These are phyloP conservation scores for Engystomops pustulosus DNA, from an alignment of 2,113 vertebrate genomes.

Conservation along the genomic window DNA sequence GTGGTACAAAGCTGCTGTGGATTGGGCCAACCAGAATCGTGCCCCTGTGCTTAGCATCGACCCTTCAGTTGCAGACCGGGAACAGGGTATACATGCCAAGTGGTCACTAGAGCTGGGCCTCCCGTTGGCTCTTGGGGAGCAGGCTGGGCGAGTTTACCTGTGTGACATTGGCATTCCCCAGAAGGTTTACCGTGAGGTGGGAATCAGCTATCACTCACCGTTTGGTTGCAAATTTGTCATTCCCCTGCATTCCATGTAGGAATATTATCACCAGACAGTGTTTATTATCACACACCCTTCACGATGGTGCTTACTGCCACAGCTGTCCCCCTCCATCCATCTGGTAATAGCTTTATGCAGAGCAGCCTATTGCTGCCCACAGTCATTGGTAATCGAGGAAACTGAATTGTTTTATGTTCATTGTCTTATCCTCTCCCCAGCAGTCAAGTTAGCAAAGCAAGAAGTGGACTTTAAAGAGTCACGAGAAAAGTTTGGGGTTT, in stretches of 20 bases:
- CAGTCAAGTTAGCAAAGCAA: background rate
- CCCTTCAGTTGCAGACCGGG: constrained; percentile 85
- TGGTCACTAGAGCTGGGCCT: constrained; percentile 95
- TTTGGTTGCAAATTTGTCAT: constrained; percentile 99
- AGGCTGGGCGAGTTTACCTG: constrained; percentile 89
- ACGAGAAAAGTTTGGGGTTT: background rate
- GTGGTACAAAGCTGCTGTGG: constrained; percentile 92
- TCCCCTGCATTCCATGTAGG: constrained; percentile 89
- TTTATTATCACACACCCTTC: background rate
- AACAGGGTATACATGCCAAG: constrained; percentile 91
- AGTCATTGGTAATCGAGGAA: background rate
- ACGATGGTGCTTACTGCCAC: constrained; percentile 23
- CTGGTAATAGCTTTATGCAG: background rate
- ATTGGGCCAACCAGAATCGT: constrained; percentile 96
- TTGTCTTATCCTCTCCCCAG: background rate
- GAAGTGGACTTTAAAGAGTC: background rate
- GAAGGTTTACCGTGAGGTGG: constrained; percentile 94
- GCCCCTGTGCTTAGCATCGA: constrained; percentile 95
- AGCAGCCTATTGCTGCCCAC: background rate
- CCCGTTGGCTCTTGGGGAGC: constrained; percentile 86
- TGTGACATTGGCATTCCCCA: constrained; percentile 96
- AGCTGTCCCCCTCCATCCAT: background rate
- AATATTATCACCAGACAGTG: background rate
- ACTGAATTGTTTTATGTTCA: background rate
- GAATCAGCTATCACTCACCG: constrained; percentile 94